Percentiles rank a stretch among this genome's conserved stretches.
These are phyloP conservation scores for Globia sparganii DNA, from an alignment of 2,888 invertebrate species.

Conservation along the genomic window DNA sequence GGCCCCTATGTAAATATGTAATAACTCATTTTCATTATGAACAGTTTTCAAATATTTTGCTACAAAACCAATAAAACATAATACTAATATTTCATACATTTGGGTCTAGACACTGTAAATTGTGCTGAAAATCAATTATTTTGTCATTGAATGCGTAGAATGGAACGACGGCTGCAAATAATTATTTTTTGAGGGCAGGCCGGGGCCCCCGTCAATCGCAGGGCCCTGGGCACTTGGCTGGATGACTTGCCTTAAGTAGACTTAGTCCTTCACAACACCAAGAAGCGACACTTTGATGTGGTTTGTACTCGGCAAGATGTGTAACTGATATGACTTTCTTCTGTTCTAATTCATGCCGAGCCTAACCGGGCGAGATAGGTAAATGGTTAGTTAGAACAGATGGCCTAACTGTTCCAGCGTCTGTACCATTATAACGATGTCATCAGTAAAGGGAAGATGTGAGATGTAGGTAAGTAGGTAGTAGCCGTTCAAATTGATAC, in stretches of 20 bases:
- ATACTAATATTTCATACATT: no score
- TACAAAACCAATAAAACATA: no score
- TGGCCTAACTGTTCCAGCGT: background rate
- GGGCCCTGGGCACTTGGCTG: no score
- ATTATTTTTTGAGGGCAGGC: no score
- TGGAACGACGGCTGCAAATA: no score
- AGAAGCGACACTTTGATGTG: background rate
- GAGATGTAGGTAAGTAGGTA: background rate
- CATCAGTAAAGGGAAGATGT: background rate
- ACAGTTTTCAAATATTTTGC: no score
- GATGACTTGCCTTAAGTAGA: background rate
- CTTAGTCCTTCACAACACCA: background rate
- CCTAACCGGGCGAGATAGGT: background rate
- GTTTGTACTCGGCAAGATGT: background rate
- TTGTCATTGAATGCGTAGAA: no score
- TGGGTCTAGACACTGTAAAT: no score
- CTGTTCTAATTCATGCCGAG: background rate
- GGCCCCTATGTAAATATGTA: no score
- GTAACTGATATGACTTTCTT: background rate
- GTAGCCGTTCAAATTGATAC: background rate
- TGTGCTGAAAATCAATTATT: no score
- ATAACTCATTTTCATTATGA: no score
- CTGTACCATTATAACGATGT: background rate
- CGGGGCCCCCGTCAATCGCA: no score
- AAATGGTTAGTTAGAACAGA: background rate